Conservation (phyloP, 2,888 invertebrate genomes). For the Pediacus dermestoides region DNA sequence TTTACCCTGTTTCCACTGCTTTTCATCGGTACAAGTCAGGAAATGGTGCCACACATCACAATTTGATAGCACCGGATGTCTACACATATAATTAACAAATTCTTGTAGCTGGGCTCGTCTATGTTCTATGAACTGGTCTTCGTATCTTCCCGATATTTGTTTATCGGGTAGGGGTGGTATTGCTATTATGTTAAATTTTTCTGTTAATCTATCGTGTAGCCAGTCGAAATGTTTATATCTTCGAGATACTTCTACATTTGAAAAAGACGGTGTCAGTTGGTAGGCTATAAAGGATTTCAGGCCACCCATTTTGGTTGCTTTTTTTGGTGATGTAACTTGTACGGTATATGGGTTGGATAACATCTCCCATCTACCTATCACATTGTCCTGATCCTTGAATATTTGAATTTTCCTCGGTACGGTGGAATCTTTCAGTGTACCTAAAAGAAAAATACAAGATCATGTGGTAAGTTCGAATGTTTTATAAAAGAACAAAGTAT, state of each 20-base stretch:
- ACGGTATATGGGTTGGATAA: constrained; percentile 73
- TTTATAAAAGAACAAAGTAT: constrained; percentile 8
- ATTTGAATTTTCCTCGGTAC: constrained; percentile 55
- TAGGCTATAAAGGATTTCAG: constrained; percentile 97
- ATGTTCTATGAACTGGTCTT: constrained; percentile 95
- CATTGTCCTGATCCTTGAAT: constrained; percentile 61
- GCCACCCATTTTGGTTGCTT: constrained; percentile 95
- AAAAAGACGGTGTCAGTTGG: constrained; percentile 91
- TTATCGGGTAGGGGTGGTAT: constrained; percentile 98
- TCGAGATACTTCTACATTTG: constrained; percentile 87
- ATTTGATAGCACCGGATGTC: constrained; percentile 90
- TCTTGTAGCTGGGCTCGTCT: constrained; percentile 90
- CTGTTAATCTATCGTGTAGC: constrained; percentile 90
- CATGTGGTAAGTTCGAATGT: background rate
- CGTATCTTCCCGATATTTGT: constrained; percentile 82
- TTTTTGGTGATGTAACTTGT: constrained; percentile 90
- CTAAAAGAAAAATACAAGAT: too few relatives aligned
- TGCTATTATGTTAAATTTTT: constrained; percentile 91
- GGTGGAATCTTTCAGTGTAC: constrained; percentile 59
- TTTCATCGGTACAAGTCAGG: constrained; percentile 94
- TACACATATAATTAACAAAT: constrained; percentile 94
- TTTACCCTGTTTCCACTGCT: constrained; percentile 96
- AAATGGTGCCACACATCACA: constrained; percentile 96
- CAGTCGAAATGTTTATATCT: constrained; percentile 99
- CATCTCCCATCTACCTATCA: constrained; percentile 74